Conservation (phyloP, 2,797 vertebrate genomes). For the Scolopax rusticola region DNA sequence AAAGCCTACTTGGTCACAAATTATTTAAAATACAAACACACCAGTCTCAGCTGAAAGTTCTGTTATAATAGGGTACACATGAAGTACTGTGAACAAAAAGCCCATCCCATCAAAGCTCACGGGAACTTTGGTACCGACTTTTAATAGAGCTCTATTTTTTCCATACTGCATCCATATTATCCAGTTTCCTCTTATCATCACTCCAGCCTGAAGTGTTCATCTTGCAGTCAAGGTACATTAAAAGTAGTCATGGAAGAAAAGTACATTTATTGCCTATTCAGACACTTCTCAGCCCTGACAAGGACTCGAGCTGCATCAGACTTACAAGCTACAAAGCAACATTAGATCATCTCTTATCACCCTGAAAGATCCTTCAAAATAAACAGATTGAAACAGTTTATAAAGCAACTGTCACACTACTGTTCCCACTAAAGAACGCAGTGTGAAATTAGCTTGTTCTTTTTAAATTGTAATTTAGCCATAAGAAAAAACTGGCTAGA, state of each 20-base stretch:
- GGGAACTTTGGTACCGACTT: not conserved
- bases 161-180: not conserved
- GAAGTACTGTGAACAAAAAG: not conserved
- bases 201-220: not conserved
- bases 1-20: not conserved
- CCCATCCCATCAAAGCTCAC: rapidly evolving
- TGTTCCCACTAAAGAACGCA: not conserved
- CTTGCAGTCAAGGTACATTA: not conserved
- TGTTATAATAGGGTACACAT: not conserved
- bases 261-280: rapidly evolving
- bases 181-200: not conserved
- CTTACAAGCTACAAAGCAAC: rapidly evolving
- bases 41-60: not conserved
- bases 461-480: not conserved
- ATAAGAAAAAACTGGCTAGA: rapidly evolving
- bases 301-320: not conserved
- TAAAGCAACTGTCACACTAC: not conserved
- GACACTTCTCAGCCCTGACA: not conserved
- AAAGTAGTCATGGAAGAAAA: not conserved
- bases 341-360: not conserved
- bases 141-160: not conserved
- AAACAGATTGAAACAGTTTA: not conserved
- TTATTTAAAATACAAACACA: not conserved
- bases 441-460: not conserved
- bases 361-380: not conserved